Evolutionary conservation across 1,140 invertebrate species (phyloP).

Genomic region (Scylla paramamosain): DNA sequence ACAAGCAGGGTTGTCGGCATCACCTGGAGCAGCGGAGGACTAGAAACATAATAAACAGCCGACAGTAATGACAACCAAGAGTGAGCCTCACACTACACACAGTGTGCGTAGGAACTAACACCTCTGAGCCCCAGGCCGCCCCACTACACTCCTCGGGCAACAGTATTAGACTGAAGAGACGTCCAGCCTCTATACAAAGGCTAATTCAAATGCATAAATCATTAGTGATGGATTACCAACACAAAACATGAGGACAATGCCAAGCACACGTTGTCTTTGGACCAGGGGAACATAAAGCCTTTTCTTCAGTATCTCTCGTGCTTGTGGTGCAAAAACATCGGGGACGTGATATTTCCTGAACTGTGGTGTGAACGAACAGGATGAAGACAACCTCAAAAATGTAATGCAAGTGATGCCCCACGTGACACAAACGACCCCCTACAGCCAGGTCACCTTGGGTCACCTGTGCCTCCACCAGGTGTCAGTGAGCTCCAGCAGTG

Average conservation of each 20-base stretch:
- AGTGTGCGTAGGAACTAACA: neutral
- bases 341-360: neutral
- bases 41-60: neutral
- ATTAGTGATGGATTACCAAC: slow-evolving; percentile 57
- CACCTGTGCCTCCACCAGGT: neutral
- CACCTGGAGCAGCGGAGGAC: neutral
- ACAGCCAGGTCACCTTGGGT: neutral
- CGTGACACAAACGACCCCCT: neutral
- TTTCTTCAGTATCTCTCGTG: neutral
- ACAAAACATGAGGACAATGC: slow-evolving; percentile 48
- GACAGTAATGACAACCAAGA: neutral
- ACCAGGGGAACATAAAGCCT: neutral
- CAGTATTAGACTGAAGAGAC: neutral
- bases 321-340: neutral
- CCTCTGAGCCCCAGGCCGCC: neutral
- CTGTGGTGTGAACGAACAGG: neutral
- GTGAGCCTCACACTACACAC: neutral
- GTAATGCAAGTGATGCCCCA: neutral
- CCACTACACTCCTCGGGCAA: neutral
- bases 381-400: neutral
- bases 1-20: neutral
- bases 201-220: slow-evolving; percentile 61
- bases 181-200: slow-evolving; percentile 30
- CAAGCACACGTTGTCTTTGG: neutral
- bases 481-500: neutral